Evolutionary conservation across 2,113 vertebrate genomes (phyloP).

Genomic region (Sinocyclocheilus maitianheensis): DNA sequence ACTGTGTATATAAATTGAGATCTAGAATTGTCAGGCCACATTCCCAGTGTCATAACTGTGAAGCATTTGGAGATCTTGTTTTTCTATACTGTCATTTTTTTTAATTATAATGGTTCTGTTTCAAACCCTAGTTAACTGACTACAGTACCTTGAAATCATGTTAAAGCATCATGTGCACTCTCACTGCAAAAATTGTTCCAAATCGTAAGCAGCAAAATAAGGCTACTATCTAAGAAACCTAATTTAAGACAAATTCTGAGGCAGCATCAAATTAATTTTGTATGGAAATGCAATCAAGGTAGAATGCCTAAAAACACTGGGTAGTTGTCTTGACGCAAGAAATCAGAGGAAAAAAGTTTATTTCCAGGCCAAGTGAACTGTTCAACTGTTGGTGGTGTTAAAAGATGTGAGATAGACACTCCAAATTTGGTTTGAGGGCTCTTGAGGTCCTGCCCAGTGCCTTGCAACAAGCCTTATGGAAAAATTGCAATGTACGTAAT

Average conservation of each 20-base stretch:
- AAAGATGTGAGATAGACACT: not conserved
- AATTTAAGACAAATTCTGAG: not conserved
- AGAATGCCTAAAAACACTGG: not conserved
- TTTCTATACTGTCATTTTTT: constrained; percentile 2
- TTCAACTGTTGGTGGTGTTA: not conserved
- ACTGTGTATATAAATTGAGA: constrained; percentile 30
- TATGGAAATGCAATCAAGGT: not conserved
- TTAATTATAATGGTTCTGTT: not conserved
- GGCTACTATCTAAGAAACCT: not conserved
- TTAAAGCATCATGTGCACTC: not conserved
- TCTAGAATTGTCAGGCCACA: not conserved
- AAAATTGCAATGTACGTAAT: not conserved
- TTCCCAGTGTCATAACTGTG: constrained; percentile 23
- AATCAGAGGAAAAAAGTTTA: not conserved
- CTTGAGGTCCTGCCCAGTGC: too few species aligned
- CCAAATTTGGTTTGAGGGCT: not conserved
- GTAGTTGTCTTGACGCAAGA: not conserved
- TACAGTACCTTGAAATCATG: not conserved
- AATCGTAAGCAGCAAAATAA: not conserved
- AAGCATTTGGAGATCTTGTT: constrained; percentile 11
- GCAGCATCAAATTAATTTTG: not conserved
- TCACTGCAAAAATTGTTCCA: not conserved
- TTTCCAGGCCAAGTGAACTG: not conserved
- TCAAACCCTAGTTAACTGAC: not conserved
- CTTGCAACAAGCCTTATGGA: not conserved